Base-by-base conservation (phyloP, 2,888 invertebrate species). In the Crepidodera aurea region DNA sequence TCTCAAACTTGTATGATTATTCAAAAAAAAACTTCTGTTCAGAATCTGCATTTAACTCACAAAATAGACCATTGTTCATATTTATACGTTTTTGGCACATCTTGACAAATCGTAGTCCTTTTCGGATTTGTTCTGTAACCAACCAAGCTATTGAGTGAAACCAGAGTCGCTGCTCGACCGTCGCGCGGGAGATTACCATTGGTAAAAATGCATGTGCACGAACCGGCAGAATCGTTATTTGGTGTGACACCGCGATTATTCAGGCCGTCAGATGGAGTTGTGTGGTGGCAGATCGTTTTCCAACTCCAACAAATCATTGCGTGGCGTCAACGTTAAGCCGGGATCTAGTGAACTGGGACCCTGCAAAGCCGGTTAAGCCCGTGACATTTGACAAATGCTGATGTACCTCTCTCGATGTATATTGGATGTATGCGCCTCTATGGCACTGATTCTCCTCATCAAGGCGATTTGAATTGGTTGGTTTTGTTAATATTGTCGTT, bases 301-400 rank as follows among this genome's bases (percentile, higher is more conserved):
- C 51, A 60, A 58, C 65, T 59, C 63, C 61, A 76, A 81, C 80
- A 81, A 81, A 81, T 81, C 81, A 80, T 80, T 76, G 73, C 70
- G 71, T 22, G 70, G 71, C 70, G 71, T 71, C 73, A 67, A 69
- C 71, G 73, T 67, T 77, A 78, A 77, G 74, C 78, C 72, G 44
- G 54, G 56, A 56, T 56, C 56, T 56, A 39, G 48, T 57, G 56
- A 57, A 57, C 64, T 53, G 60, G 64, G 57, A 60, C 46, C 60
- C 57, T 57, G 60, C 57, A 51, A 60, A 64, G 61, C 61, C 61
- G 58, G 54, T 57, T 66, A 66, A 66, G 64, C 66, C 64, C 44
- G 40, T 62, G 66, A 66, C 66, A 63, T 62, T 66, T 66, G 66
- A 66, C 66, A 66, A 66, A 66, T 64, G 66, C 69, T 66, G 69